Evolutionary conservation across 2,888 invertebrate genomes (phyloP).

Genomic region (Zaprionus bogoriensis): DNA sequence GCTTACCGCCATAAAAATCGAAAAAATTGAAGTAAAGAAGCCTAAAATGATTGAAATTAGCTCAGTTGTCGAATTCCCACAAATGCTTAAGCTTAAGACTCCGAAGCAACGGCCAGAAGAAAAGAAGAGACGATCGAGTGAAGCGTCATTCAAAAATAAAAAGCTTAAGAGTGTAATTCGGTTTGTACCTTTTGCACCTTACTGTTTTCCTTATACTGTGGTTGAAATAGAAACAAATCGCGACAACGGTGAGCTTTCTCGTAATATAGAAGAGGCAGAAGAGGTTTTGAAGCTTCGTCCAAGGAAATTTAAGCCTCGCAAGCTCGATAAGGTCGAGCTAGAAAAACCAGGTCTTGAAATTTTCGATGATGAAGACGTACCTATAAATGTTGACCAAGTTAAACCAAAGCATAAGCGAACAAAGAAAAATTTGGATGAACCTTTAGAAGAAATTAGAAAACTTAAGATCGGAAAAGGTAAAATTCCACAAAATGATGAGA

Average conservation of each 20-base stretch:
- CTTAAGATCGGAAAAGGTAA: conserved; percentile 78
- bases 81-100: conserved; percentile 86
- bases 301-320: conserved; percentile 85
- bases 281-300: conserved; percentile 86
- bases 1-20: conserved; percentile 85
- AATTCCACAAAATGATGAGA: conserved; percentile 74
- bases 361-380: conserved; percentile 66
- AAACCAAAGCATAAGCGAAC: conserved; percentile 81
- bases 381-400: conserved; percentile 64
- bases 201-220: conserved; percentile 76
- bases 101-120: conserved; percentile 79
- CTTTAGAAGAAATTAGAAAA: conserved; percentile 59
- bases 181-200: conserved; percentile 86
- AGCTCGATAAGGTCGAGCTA: conserved; percentile 84
- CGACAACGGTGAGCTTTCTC: conserved; percentile 87
- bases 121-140: conserved; percentile 83
- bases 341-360: conserved; percentile 83
- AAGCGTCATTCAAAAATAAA: conserved; percentile 86
- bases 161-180: conserved; percentile 89
- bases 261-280: conserved; percentile 87
- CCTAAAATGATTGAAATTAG: conserved; percentile 86
- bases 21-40: conserved; percentile 85
- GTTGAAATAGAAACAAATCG: conserved; percentile 83
- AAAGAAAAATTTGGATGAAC: conserved; percentile 62
- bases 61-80: conserved; percentile 85